Conservation (phyloP, 2,888 invertebrate species). For the Drosophila borborema region DNA sequence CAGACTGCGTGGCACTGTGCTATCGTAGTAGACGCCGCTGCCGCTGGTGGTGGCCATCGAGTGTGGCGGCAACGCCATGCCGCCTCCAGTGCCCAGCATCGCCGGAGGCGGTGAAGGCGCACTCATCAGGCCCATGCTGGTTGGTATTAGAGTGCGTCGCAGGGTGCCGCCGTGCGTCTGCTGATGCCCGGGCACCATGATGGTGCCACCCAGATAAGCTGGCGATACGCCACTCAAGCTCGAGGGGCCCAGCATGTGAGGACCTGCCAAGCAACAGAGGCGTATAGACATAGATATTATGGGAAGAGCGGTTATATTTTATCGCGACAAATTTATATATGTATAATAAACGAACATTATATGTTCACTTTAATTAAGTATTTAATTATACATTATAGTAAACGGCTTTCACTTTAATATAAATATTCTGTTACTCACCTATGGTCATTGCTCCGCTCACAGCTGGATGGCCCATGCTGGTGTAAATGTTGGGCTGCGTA, state of each 20-base stretch:
- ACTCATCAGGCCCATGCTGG: constrained; percentile 81
- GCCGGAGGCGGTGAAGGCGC: constrained; percentile 67
- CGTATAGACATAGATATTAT: not conserved
- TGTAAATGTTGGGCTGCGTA: constrained; percentile 78
- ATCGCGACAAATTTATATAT: not conserved
- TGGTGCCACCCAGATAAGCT: constrained; percentile 82
- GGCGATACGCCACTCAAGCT: constrained; percentile 78
- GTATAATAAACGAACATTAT: not conserved
- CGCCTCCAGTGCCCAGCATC: constrained; percentile 37
- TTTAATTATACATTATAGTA: constrained; percentile 1
- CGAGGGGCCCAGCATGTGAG: constrained; percentile 77
- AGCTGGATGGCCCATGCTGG: constrained; percentile 77
- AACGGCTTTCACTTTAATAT: constrained; percentile 6
- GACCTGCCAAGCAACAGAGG: constrained; percentile 58
- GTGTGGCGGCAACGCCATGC: constrained; percentile 52
- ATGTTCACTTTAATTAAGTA: constrained; percentile 6
- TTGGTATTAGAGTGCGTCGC: constrained; percentile 82
- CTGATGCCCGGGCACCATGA: constrained; percentile 83
- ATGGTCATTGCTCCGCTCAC: constrained; percentile 81
- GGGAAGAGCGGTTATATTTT: not conserved
- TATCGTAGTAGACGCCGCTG: constrained; percentile 82
- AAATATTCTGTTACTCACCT: constrained; percentile 69
- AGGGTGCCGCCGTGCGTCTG: constrained; percentile 81
- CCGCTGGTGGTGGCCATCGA: constrained; percentile 64
- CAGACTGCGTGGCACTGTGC: constrained; percentile 82